These are phyloP conservation scores for Porites rus DNA, from an alignment of 92 coral and sea anemone species.

Conservation along the genomic window DNA sequence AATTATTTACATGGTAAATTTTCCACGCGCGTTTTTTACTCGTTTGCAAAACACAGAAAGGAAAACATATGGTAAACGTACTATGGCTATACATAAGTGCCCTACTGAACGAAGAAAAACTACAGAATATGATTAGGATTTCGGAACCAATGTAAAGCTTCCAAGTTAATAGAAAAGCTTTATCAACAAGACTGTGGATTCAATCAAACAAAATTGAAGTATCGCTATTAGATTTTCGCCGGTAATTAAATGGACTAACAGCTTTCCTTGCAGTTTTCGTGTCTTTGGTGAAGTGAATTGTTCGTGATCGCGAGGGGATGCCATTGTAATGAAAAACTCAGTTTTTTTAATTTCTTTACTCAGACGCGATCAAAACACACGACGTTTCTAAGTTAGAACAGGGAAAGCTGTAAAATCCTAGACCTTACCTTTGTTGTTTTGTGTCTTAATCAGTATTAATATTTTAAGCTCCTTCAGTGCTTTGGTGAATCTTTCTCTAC, in stretches of 20 bases:
- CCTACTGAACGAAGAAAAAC: slow-evolving; percentile 28
- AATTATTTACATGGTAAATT: background rate
- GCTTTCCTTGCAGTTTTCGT: background rate
- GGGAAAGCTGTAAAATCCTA: background rate
- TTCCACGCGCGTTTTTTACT: background rate
- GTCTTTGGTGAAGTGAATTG: slow-evolving; percentile 6
- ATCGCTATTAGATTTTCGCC: slow-evolving; percentile 34
- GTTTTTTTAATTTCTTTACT: background rate
- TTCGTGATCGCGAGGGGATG: background rate
- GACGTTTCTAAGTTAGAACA: too few species aligned
- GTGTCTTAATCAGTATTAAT: slow-evolving; percentile 15
- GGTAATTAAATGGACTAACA: slow-evolving; percentile 28
- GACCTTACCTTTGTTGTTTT: slow-evolving; percentile 15
- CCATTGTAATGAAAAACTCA: background rate
- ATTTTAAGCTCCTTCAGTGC: slow-evolving; percentile 16
- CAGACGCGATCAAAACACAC: background rate
- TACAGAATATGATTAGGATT: slow-evolving; percentile 1
- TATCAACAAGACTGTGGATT: slow-evolving; percentile 23
- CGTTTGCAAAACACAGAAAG: background rate
- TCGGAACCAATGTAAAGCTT: slow-evolving; percentile 8
- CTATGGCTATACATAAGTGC: background rate
- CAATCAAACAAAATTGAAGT: slow-evolving; percentile 29
- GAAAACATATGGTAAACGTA: background rate
- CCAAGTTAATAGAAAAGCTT: background rate
- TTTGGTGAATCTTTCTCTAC: background rate